These are phyloP conservation scores for Spodoptera litura DNA, from an alignment of 1,140 invertebrate species.

Conservation along the genomic window DNA sequence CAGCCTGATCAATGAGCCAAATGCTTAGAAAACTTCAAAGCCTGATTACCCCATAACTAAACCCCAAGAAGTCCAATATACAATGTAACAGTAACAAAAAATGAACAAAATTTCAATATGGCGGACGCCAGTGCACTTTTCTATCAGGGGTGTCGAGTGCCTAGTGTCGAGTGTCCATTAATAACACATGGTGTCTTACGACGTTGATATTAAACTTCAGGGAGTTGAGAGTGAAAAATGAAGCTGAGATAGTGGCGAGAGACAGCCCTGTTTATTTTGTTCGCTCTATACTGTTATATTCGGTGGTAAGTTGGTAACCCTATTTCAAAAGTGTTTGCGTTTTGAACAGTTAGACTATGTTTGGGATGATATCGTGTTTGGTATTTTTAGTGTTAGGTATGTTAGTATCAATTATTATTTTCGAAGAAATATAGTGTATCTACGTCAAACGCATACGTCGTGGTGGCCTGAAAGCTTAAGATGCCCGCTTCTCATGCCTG, in stretches of 20 bases:
- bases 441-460: too few species aligned
- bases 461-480: too few species aligned
- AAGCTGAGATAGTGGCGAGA: conserved; percentile 46
- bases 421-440: too few species aligned
- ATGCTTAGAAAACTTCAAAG: neutral
- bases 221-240: conserved; percentile 64
- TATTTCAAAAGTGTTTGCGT: neutral
- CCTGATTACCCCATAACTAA: neutral
- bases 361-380: neutral
- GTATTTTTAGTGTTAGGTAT: neutral
- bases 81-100: neutral
- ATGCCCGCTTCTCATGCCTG: too few species aligned
- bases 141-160: conserved; percentile 56
- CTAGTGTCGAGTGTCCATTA: conserved; percentile 63
- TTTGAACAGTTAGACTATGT: neutral
- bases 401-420: too few species aligned
- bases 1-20: neutral
- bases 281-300: neutral
- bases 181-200: conserved; percentile 64
- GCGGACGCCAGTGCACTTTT: conserved; percentile 37
- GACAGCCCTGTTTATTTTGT: conserved; percentile 28
- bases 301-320: conserved; percentile 1
- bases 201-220: conserved; percentile 67
- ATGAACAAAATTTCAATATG: conserved; percentile 30
- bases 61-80: neutral